A percentile compares a stretch with the other conserved stretches of the same genome.
Conservation (phyloP, 2,113 vertebrate genomes). For the Chaetops frenatus region DNA sequence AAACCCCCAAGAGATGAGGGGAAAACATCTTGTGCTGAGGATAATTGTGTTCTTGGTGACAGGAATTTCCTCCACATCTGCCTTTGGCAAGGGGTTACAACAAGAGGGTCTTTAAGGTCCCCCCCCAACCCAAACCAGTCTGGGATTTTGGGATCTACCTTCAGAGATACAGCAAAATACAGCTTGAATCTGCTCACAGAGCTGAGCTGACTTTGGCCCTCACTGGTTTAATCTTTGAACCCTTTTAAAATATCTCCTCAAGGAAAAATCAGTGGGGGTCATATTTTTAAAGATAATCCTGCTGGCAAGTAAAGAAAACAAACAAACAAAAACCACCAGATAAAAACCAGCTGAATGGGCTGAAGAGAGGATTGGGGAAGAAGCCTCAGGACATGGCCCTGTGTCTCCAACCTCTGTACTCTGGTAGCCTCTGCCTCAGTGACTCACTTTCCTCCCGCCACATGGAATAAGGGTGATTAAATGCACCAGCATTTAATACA, state of each 20-base stretch:
- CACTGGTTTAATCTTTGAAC: neutral
- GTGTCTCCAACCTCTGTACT: neutral
- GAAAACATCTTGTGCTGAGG: neutral
- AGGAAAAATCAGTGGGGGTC: neutral
- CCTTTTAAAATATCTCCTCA: neutral
- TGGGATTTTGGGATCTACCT: neutral
- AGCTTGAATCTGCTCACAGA: neutral
- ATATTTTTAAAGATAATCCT: neutral
- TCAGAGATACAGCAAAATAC: neutral
- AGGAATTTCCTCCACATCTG: neutral
- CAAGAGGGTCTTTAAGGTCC: neutral
- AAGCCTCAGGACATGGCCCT: neutral
- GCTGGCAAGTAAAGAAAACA: neutral
- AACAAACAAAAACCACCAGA: neutral
- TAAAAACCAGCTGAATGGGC: neutral
- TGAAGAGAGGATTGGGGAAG: neutral
- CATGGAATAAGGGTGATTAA: neutral
- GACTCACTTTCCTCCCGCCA: neutral
- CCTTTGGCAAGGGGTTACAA: rapidly evolving
- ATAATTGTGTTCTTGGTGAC: neutral
- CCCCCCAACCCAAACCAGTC: neutral
- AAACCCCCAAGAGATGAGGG: neutral
- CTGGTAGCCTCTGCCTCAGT: neutral
- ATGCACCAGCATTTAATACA: neutral
- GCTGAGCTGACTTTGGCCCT: neutral